Conservation (phyloP, 2,797 vertebrate genomes). For the Poeciliopsis turneri region DNA sequence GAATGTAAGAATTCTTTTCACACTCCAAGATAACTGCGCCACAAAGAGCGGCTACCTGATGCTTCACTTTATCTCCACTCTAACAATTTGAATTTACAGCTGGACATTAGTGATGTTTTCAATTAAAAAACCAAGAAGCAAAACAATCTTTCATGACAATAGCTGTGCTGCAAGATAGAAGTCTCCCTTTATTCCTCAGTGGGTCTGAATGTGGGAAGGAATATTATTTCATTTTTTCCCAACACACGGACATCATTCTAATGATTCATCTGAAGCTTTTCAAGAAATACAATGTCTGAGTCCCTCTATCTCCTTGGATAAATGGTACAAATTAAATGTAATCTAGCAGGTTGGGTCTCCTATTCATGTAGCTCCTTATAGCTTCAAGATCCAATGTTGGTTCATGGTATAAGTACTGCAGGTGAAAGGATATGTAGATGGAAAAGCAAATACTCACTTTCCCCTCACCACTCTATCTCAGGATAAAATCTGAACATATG, state of each 20-base stretch:
- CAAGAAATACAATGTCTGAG: constrained; percentile 36
- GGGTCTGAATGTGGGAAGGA: constrained; percentile 19
- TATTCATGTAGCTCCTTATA: constrained; percentile 37
- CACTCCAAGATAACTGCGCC: constrained; percentile 51
- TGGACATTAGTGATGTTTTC: constrained; percentile 47
- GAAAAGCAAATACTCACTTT: neutral
- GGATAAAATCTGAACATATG: constrained; percentile 6
- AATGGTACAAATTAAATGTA: constrained; percentile 49
- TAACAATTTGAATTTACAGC: constrained; percentile 49
- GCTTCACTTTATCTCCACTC: constrained; percentile 48
- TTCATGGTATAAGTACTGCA: constrained; percentile 22
- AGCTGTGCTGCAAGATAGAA: neutral
- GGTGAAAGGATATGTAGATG: constrained; percentile 3
- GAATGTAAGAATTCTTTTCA: constrained; percentile 45
- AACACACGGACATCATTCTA: constrained; percentile 38
- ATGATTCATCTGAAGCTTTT: constrained; percentile 52
- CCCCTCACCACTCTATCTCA: neutral
- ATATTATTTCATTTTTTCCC: constrained; percentile 30
- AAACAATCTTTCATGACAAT: constrained; percentile 39
- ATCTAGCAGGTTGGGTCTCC: constrained; percentile 36
- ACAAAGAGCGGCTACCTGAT: constrained; percentile 36
- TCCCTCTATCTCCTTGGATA: constrained; percentile 39
- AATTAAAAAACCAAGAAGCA: constrained; percentile 46
- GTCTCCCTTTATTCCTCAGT: constrained; percentile 13
- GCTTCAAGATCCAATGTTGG: constrained; percentile 25